These are phyloP conservation scores for Glossophaga mutica DNA, from an alignment of 2,797 vertebrate species.

Conservation along the genomic window DNA sequence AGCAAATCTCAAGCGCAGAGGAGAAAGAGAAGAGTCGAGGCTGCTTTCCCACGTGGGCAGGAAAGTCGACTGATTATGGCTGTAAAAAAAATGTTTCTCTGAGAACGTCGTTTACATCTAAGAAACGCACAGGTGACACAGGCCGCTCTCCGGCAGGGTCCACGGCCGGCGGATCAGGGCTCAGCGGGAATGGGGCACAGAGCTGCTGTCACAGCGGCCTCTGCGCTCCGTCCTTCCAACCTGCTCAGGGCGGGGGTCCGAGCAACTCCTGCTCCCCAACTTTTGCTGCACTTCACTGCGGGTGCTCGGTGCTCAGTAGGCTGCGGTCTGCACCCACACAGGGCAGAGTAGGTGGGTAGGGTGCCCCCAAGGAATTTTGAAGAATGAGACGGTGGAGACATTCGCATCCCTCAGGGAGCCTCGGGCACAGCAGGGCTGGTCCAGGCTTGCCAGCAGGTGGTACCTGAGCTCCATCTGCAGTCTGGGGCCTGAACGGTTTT, in stretches of 20 bases:
- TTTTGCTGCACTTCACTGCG: neutral
- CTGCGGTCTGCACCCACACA: neutral
- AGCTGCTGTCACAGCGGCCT: neutral
- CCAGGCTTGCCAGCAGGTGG: neutral
- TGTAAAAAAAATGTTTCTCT: neutral
- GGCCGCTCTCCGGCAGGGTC: neutral
- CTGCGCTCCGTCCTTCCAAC: neutral
- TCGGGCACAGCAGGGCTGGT: fast-evolving
- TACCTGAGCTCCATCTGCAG: neutral
- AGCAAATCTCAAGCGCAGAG: neutral
- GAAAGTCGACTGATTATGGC: neutral
- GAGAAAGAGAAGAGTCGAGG: neutral
- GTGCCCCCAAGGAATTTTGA: neutral
- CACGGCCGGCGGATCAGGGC: neutral
- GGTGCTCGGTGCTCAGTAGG: neutral
- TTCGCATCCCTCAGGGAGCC: neutral
- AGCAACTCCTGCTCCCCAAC: neutral
- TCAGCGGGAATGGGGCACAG: neutral
- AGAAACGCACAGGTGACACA: neutral
- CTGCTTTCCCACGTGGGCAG: neutral
- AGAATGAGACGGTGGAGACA: neutral
- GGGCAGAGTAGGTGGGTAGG: neutral
- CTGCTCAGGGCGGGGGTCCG: fast-evolving
- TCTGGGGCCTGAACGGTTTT: neutral
- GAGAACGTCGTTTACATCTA: neutral